A percentile compares a stretch with the other conserved stretches of the same genome.
Evolutionary conservation across 2,888 invertebrate species (phyloP).

Genomic region (Heliconius ethilla): DNA sequence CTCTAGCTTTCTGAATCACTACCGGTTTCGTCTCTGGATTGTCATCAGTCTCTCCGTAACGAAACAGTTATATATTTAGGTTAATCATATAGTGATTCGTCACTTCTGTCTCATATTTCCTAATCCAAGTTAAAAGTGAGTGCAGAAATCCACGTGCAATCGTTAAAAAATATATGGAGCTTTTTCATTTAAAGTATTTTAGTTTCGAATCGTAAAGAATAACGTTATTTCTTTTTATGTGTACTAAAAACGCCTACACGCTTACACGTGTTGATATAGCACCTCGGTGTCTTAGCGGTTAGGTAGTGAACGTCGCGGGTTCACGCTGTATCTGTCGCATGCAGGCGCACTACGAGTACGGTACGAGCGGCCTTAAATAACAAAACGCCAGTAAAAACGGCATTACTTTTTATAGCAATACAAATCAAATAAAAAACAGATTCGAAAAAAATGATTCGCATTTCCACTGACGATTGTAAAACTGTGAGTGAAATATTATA

Average conservation of each 20-base stretch:
- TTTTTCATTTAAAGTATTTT: background rate
- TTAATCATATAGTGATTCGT: background rate
- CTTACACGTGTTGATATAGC: background rate
- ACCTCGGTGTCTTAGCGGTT: background rate
- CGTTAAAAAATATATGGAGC: slow-evolving; percentile 1
- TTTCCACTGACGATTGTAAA: slow-evolving; percentile 9
- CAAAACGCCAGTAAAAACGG: background rate
- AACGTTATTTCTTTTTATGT: slow-evolving; percentile 10
- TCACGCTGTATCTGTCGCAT: background rate
- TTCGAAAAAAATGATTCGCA: background rate
- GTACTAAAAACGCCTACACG: background rate
- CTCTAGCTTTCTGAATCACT: no score
- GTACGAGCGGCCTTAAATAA: no score
- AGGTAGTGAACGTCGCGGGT: background rate
- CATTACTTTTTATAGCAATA: background rate
- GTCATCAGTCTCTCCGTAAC: no score
- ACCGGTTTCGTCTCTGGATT: no score
- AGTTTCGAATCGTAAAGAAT: background rate
- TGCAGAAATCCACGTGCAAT: background rate
- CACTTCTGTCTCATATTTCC: no score
- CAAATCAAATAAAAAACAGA: slow-evolving; percentile 2
- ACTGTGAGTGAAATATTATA: slow-evolving; percentile 18
- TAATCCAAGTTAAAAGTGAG: no score
- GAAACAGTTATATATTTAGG: no score
- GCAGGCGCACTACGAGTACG: no score